Evolutionary conservation across 2,888 invertebrate species (phyloP).

Genomic region (Hoplodrina ambigua): DNA sequence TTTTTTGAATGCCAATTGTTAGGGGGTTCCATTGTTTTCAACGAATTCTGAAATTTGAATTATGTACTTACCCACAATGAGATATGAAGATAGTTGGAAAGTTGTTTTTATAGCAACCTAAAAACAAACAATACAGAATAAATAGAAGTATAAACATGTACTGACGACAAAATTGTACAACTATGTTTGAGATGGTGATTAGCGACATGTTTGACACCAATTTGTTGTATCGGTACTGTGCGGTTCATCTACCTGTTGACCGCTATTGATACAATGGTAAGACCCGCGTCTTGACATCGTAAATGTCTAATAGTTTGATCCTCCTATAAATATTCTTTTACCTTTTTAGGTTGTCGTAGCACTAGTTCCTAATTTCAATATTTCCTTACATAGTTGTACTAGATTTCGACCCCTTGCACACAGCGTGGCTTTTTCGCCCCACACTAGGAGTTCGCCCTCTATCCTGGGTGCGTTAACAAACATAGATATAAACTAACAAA

Average conservation of each 20-base stretch:
- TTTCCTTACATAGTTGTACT: background rate
- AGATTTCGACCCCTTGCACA: background rate
- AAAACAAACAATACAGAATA: background rate
- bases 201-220: slow-evolving; percentile 22
- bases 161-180: background rate
- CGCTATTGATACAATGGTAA: slow-evolving; percentile 16
- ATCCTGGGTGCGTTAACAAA: too few relatives aligned
- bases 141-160: background rate
- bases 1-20: slow-evolving; percentile 27
- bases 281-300: background rate
- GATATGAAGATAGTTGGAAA: background rate
- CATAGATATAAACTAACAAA: too few relatives aligned
- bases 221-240: slow-evolving; percentile 10
- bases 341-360: background rate
- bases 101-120: background rate
- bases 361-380: background rate
- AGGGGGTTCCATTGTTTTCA: background rate
- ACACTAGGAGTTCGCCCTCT: too few relatives aligned
- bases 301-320: too few relatives aligned
- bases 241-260: slow-evolving; percentile 25
- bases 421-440: background rate
- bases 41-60: background rate
- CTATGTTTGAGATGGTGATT: slow-evolving; percentile 17
- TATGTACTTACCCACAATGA: background rate
- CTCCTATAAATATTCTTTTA: background rate